Evolutionary conservation across 2,888 invertebrate species (phyloP).

Genomic region (Agapostemon virescens): DNA sequence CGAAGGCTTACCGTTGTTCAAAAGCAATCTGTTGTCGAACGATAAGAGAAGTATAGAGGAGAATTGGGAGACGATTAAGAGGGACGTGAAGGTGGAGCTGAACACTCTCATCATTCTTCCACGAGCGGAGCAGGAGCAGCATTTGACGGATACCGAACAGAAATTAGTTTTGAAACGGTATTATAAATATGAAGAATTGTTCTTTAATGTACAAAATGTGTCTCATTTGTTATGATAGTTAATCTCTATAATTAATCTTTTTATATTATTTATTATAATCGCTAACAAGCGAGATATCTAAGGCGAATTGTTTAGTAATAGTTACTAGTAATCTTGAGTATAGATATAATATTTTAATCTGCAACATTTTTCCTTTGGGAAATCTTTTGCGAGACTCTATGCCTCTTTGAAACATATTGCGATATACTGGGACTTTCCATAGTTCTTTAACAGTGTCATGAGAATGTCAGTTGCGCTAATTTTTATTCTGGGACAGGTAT

Average conservation of each 20-base stretch:
- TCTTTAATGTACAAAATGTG: neutral
- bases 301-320: neutral
- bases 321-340: neutral
- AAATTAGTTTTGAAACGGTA: conserved; percentile 75
- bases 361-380: neutral
- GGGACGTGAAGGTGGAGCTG: conserved; percentile 67
- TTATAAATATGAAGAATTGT: conserved; percentile 14
- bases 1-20: conserved; percentile 7
- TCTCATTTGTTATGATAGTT: neutral
- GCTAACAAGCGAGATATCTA: neutral
- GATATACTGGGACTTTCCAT: neutral
- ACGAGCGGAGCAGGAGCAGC: conserved; percentile 59
- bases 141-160: conserved; percentile 70
- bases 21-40: conserved; percentile 7
- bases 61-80: conserved; percentile 65
- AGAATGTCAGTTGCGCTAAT: conserved; percentile 1
- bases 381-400: neutral
- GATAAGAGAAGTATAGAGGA: conserved; percentile 43
- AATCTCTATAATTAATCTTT: too few relatives aligned
- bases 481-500: conserved; percentile 66
- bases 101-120: conserved; percentile 62
- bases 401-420: neutral
- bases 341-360: too few relatives aligned
- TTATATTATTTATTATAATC: neutral
- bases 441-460: neutral